phyloP scores from a whole-genome alignment of 1,140 invertebrate genomes.

The Neodiprion fabricii region DNA sequence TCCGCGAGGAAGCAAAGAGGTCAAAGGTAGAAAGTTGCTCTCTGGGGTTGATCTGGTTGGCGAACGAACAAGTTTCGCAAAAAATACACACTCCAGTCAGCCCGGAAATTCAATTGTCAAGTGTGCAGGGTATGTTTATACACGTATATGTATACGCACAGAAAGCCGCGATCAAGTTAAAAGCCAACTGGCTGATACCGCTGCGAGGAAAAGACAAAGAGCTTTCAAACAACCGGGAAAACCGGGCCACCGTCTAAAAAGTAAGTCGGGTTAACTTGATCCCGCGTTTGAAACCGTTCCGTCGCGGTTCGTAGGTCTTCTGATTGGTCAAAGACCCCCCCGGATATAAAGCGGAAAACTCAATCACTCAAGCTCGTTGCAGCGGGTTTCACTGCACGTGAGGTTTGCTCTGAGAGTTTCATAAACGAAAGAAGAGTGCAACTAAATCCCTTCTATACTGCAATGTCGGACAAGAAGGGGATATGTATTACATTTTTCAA shows the following conservation, averaged over 20 bases:
- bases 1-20: no score
- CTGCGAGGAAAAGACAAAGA: neutral
- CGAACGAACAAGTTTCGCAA: neutral
- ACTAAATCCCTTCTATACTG: no score
- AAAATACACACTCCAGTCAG: neutral
- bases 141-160: no score
- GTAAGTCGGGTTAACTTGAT: neutral
- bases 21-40: no score
- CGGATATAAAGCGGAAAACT: neutral
- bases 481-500: no score
- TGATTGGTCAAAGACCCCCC: neutral
- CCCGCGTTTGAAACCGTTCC: neutral
- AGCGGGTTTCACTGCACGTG: no score
- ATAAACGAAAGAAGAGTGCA: no score
- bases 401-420: no score
- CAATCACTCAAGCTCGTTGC: neutral
- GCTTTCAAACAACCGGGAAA: neutral
- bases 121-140: neutral
- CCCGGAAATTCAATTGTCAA: neutral
- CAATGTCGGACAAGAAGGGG: no score
- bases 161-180: neutral
- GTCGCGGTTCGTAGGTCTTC: neutral
- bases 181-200: neutral
- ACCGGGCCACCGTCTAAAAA: neutral
- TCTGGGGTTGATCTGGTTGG: no score